These are phyloP conservation scores for Himalopsyche kuldschensis DNA, from an alignment of 2,888 invertebrate species.

Conservation along the genomic window DNA sequence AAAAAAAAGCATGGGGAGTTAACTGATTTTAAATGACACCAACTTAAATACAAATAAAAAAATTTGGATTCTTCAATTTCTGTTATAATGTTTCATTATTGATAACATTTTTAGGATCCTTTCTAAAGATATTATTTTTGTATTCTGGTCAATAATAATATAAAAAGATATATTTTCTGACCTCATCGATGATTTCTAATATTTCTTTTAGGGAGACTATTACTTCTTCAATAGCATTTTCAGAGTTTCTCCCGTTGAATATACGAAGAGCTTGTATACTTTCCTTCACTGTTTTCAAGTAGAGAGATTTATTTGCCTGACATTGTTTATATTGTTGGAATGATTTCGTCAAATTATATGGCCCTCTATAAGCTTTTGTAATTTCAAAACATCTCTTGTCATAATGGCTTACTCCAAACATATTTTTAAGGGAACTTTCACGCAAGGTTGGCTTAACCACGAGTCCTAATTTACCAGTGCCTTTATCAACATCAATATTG, in stretches of 20 bases:
- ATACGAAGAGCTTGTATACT: neutral
- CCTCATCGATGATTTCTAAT: neutral
- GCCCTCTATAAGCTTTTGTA: neutral
- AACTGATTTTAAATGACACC: too few relatives aligned
- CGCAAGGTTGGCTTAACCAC: conserved; percentile 5
- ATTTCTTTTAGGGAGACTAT: neutral
- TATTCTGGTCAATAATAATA: too few relatives aligned
- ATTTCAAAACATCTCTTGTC: conserved; percentile 4
- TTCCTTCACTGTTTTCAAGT: neutral
- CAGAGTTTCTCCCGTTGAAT: neutral
- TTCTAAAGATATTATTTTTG: too few relatives aligned
- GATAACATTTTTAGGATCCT: too few relatives aligned
- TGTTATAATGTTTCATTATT: too few relatives aligned
- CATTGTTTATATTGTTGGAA: neutral
- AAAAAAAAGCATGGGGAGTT: too few relatives aligned
- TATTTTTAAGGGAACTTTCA: neutral
- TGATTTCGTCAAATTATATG: neutral
- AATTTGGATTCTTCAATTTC: too few relatives aligned
- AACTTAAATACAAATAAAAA: too few relatives aligned
- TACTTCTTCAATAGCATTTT: neutral
- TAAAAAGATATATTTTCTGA: neutral
- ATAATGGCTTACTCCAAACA: neutral
- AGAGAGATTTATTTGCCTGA: neutral
- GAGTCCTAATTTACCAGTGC: conserved; percentile 6
- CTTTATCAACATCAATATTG: neutral